A percentile compares a stretch with the other conserved stretches of the same genome.
phyloP scores from a whole-genome alignment of 2,113 vertebrate species.

The Sciurus niger region DNA sequence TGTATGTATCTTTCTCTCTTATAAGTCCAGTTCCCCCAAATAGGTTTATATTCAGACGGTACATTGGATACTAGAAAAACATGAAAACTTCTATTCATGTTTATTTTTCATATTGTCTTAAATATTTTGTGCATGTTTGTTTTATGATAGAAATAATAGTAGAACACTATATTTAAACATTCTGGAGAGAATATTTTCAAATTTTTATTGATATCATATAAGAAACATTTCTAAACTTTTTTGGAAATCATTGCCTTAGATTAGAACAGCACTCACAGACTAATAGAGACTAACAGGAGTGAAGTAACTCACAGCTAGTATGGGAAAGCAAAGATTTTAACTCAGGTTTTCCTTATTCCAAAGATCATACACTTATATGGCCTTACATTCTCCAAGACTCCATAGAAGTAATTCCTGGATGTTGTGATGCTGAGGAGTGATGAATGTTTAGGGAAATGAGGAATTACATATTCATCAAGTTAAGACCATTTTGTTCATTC shows the following conservation, averaged over 20 bases:
- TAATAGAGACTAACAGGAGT: background rate
- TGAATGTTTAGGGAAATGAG: background rate
- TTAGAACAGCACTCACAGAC: background rate
- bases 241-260: background rate
- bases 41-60: background rate
- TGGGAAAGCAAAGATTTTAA: background rate
- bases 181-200: background rate
- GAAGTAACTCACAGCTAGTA: background rate
- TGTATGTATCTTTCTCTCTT: background rate
- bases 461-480: background rate
- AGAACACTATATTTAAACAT: slow-evolving; percentile 11
- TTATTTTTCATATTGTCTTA: slow-evolving; percentile 44
- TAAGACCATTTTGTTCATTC: background rate
- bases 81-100: background rate
- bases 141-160: slow-evolving; percentile 49
- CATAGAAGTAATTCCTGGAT: background rate
- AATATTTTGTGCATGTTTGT: background rate
- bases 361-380: background rate
- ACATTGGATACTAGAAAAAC: background rate
- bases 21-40: background rate
- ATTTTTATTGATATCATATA: background rate
- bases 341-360: background rate
- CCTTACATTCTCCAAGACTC: background rate
- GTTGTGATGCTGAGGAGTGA: background rate
- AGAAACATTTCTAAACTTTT: background rate